Conservation (phyloP, 2,888 invertebrate genomes). For the Platyscelio sp. region DNA sequence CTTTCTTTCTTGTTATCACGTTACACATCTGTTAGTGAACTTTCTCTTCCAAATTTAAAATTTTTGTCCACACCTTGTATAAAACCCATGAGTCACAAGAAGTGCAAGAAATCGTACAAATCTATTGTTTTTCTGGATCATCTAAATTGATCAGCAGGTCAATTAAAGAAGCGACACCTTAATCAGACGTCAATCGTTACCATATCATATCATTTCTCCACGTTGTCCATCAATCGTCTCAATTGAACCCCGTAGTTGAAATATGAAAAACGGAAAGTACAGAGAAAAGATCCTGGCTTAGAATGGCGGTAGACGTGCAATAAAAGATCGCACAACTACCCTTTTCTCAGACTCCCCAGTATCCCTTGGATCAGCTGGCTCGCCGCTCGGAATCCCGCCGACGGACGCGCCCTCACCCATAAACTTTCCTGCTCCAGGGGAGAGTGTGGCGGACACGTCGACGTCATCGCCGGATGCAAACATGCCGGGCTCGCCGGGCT, state of each 20-base stretch:
- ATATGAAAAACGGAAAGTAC: neutral
- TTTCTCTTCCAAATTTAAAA: too few relatives aligned
- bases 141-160: too few relatives aligned
- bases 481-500: constrained; percentile 92
- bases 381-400: constrained; percentile 83
- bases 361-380: constrained; percentile 84
- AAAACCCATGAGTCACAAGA: too few relatives aligned
- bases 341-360: constrained; percentile 84
- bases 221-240: neutral
- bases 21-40: too few relatives aligned
- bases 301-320: constrained; percentile 58
- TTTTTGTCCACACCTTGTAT: too few relatives aligned
- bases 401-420: constrained; percentile 84
- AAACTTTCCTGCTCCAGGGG: constrained; percentile 88
- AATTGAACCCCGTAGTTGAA: neutral
- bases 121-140: too few relatives aligned
- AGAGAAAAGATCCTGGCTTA: constrained; percentile 18
- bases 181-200: too few relatives aligned
- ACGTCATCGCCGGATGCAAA: constrained; percentile 96
- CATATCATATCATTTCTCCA: neutral
- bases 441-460: constrained; percentile 96
- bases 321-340: constrained; percentile 58
- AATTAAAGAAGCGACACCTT: too few relatives aligned
- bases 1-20: too few relatives aligned
- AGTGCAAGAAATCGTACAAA: too few relatives aligned